Conservation (phyloP, 2,888 invertebrate species). For the Hedya salicella region DNA sequence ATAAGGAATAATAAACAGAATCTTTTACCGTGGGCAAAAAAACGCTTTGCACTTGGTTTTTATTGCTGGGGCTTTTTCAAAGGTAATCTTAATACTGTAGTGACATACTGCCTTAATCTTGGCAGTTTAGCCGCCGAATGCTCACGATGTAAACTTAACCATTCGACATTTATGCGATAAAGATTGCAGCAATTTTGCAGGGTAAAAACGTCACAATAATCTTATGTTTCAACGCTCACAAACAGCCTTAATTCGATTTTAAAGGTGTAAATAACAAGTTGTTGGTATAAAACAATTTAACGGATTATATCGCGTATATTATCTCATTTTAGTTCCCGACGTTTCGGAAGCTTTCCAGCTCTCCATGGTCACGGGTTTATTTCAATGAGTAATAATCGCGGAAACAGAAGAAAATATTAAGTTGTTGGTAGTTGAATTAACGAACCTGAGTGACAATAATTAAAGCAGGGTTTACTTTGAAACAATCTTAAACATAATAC, state of each 20-base stretch:
- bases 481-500: too few relatives aligned
- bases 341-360: too few relatives aligned
- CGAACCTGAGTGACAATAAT: background rate
- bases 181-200: background rate
- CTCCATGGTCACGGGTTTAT: too few relatives aligned
- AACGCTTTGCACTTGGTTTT: slow-evolving; percentile 14
- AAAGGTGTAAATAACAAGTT: too few relatives aligned
- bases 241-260: too few relatives aligned
- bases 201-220: background rate
- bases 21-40: slow-evolving; percentile 17
- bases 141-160: slow-evolving; percentile 5
- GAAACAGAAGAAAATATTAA: too few relatives aligned
- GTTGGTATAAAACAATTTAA: too few relatives aligned
- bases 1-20: slow-evolving; percentile 40
- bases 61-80: slow-evolving; percentile 10
- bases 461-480: too few relatives aligned
- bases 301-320: too few relatives aligned
- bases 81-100: slow-evolving; percentile 19
- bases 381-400: too few relatives aligned
- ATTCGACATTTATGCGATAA: slow-evolving; percentile 17
- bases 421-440: background rate
- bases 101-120: slow-evolving; percentile 15
- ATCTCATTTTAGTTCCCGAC: too few relatives aligned
- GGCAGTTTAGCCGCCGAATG: slow-evolving; percentile 1
- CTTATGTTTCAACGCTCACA: background rate